Evolutionary conservation across 1,140 invertebrate species (phyloP).

Genomic region (Euura saliciscinereae): DNA sequence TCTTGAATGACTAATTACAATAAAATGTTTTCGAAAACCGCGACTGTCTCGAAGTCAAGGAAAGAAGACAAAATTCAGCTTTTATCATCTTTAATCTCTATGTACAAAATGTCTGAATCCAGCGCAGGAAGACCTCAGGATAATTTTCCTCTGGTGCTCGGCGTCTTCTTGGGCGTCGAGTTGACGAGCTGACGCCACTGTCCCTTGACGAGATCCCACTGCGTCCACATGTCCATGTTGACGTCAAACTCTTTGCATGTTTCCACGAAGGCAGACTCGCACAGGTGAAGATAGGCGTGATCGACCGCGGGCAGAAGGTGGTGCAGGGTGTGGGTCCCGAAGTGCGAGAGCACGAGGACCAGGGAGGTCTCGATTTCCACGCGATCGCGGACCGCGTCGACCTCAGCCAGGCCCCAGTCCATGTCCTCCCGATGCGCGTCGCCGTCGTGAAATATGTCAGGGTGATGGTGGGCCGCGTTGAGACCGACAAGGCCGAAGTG

Average conservation of each 20-base stretch:
- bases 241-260: conserved; percentile 74
- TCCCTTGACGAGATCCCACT: conserved; percentile 69
- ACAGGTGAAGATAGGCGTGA: conserved; percentile 70
- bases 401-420: conserved; percentile 81
- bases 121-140: no score
- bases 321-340: conserved; percentile 80
- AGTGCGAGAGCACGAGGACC: conserved; percentile 72
- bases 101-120: no score
- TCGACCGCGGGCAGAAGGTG: conserved; percentile 85
- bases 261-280: conserved; percentile 70
- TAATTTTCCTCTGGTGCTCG: not conserved
- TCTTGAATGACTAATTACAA: no score
- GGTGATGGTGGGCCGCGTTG: conserved; percentile 84
- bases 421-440: conserved; percentile 66
- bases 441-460: conserved; percentile 83
- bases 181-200: conserved; percentile 72
- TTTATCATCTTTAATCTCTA: no score
- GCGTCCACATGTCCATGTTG: conserved; percentile 61
- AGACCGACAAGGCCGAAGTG: conserved; percentile 71
- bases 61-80: no score
- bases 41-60: no score
- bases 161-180: conserved; percentile 51
- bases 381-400: conserved; percentile 78
- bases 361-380: conserved; percentile 72
- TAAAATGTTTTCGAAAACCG: no score